Conservation (phyloP, 2,888 invertebrate species). For the Tachina fera region DNA sequence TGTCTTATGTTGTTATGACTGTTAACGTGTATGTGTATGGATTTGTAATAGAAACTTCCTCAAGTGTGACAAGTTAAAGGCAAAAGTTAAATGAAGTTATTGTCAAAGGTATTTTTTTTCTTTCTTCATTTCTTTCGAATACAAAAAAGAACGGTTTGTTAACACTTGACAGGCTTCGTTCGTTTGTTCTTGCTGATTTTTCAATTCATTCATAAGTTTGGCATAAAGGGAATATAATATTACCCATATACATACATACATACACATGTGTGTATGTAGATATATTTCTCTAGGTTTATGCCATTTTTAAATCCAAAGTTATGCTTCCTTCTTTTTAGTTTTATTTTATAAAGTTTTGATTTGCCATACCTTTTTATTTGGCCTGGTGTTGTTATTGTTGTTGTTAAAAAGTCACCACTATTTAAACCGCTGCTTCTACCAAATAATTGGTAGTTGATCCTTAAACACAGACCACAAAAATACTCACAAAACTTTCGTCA, state of each 20-base stretch:
- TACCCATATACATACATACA: neutral
- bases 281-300: neutral
- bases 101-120: conserved; percentile 4
- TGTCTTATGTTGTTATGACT: conserved; percentile 9
- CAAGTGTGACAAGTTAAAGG: conserved; percentile 65
- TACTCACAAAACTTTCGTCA: conserved; percentile 26
- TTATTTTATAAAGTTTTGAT: conserved; percentile 42
- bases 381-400: neutral
- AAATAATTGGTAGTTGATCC: conserved; percentile 59
- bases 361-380: conserved; percentile 6
- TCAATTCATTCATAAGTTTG: conserved; percentile 51
- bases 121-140: neutral
- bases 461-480: conserved; percentile 57
- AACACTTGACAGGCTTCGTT: conserved; percentile 67
- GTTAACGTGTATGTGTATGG: neutral
- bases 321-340: conserved; percentile 43
- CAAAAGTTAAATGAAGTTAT: conserved; percentile 65
- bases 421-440: conserved; percentile 40
- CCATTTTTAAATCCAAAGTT: conserved; percentile 11
- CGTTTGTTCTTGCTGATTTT: conserved; percentile 26
- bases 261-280: neutral
- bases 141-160: conserved; percentile 27
- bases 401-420: conserved; percentile 42
- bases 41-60: conserved; percentile 54
- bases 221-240: neutral